Percentiles rank a stretch among this genome's conserved stretches.
Evolutionary conservation across 2,888 invertebrate species (phyloP).

Genomic region (Slavum lentiscoides): DNA sequence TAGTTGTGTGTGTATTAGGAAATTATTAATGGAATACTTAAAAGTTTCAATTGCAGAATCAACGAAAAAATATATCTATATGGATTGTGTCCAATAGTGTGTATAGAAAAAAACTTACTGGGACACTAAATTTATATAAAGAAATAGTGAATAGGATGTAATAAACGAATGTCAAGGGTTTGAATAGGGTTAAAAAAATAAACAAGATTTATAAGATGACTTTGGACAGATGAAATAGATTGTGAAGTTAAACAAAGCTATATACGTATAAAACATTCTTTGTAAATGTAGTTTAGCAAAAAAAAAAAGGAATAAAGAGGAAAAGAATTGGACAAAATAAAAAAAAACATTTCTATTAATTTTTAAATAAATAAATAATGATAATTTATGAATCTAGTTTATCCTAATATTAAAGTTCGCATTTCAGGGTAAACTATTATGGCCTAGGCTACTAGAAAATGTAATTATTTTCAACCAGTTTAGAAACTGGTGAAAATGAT

Average conservation of each 20-base stretch:
- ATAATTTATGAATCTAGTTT: too few relatives aligned
- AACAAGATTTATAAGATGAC: neutral
- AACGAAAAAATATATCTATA: neutral
- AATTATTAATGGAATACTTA: neutral
- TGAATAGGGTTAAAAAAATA: neutral
- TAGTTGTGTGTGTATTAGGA: too few relatives aligned
- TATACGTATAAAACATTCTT: neutral
- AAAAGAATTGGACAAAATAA: neutral
- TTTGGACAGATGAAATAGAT: constrained; percentile 13
- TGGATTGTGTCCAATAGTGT: neutral
- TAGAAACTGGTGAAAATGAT: too few relatives aligned
- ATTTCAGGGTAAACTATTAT: too few relatives aligned
- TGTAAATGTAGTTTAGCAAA: neutral
- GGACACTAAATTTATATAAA: neutral
- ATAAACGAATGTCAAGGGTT: neutral
- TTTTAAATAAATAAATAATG: too few relatives aligned
- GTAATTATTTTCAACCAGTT: too few relatives aligned
- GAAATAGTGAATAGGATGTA: constrained; percentile 1
- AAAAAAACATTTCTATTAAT: neutral
- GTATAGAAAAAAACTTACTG: constrained; percentile 6
- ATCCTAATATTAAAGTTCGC: too few relatives aligned
- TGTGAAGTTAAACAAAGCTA: neutral
- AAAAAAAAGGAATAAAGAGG: neutral
- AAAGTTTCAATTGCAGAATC: neutral
- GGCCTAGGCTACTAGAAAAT: too few relatives aligned